phyloP scores from a whole-genome alignment of 92 coral and sea anemone genomes.

The Pocillopora meandrina region DNA sequence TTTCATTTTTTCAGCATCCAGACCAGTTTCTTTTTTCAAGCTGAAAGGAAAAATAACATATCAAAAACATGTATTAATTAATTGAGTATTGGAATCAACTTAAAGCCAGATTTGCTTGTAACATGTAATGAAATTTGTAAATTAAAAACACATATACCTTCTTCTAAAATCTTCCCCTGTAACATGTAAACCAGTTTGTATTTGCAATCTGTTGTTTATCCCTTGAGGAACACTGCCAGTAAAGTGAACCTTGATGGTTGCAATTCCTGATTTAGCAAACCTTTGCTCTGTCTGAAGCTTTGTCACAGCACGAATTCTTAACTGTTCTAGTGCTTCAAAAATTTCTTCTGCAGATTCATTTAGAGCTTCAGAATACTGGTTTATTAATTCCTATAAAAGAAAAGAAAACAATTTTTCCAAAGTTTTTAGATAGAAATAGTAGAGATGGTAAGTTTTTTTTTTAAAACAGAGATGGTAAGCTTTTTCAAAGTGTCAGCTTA shows the following conservation, averaged over 20 bases:
- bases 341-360: conserved; percentile 48
- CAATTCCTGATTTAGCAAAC: conserved; percentile 81
- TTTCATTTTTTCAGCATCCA: conserved; percentile 67
- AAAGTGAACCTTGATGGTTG: conserved; percentile 78
- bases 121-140: no score
- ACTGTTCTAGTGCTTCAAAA: conserved; percentile 67
- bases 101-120: not conserved
- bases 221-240: conserved; percentile 56
- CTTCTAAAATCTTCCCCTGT: conserved; percentile 67
- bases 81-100: no score
- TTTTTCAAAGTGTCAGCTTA: no score
- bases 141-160: conserved; percentile 35
- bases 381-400: conserved; percentile 68
- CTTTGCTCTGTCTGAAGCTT: conserved; percentile 80
- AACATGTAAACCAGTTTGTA: conserved; percentile 61
- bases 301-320: conserved; percentile 78
- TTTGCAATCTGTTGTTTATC: conserved; percentile 43
- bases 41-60: conserved; percentile 22
- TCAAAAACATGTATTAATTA: no score
- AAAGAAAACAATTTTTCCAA: not conserved
- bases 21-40: conserved; percentile 61
- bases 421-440: no score
- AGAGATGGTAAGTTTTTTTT: no score
- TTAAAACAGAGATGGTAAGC: no score
- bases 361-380: conserved; percentile 56